These are phyloP conservation scores for Drepanosiphum platanoidis DNA, from an alignment of 2,888 invertebrate genomes.

Conservation along the genomic window DNA sequence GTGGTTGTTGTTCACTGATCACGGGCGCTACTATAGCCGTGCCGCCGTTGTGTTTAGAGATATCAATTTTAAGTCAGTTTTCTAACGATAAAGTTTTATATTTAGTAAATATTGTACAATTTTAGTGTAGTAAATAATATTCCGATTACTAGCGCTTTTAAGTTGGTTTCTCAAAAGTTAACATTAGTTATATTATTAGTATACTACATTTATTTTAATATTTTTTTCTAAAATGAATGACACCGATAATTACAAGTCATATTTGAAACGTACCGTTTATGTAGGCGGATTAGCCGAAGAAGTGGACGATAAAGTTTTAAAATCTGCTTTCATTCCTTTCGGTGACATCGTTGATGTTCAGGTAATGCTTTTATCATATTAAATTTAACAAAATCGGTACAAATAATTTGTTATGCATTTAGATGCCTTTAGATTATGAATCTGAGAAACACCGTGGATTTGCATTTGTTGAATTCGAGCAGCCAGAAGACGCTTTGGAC, in stretches of 20 bases:
- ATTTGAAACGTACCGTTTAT: conserved; percentile 55
- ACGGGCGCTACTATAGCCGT: too few relatives aligned
- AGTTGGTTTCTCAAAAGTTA: too few relatives aligned
- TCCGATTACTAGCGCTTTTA: too few relatives aligned
- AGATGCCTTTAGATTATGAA: conserved; percentile 95
- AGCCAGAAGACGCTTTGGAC: conserved; percentile 96
- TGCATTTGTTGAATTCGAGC: conserved; percentile 98
- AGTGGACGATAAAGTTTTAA: conserved; percentile 93
- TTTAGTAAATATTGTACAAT: too few relatives aligned
- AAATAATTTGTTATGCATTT: background rate
- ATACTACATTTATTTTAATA: too few relatives aligned
- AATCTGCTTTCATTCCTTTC: conserved; percentile 97
- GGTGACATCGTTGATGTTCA: conserved; percentile 98
- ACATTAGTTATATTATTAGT: too few relatives aligned
- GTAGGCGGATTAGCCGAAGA: conserved; percentile 88
- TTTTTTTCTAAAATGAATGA: too few relatives aligned
- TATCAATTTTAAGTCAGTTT: too few relatives aligned
- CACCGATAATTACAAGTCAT: conserved; percentile 49
- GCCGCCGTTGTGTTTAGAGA: too few relatives aligned
- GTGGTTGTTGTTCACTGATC: too few relatives aligned
- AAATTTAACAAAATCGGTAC: background rate
- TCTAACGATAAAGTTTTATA: too few relatives aligned
- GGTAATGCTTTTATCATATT: conserved; percentile 63
- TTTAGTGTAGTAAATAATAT: too few relatives aligned
- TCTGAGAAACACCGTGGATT: conserved; percentile 97